These are phyloP conservation scores for Aphaenogaster ashmeadi DNA, from an alignment of 1,140 invertebrate species.

Conservation along the genomic window DNA sequence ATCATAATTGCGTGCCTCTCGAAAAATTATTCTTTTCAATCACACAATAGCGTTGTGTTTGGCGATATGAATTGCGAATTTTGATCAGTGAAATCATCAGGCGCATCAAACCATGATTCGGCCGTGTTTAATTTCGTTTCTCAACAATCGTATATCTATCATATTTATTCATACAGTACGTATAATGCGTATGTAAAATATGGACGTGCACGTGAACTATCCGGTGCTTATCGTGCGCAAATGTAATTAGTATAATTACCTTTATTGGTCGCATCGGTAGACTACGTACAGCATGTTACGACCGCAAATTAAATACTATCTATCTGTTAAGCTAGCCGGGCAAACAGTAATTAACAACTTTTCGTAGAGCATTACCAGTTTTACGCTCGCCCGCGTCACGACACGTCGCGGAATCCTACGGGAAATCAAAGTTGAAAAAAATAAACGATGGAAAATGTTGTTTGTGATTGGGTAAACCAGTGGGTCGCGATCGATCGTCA, in stretches of 20 bases:
- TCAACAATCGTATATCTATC: conserved; percentile 25
- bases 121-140: conserved; percentile 13
- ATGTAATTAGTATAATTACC: conserved; percentile 78
- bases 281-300: conserved; percentile 65
- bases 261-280: conserved; percentile 74
- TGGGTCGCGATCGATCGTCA: not conserved
- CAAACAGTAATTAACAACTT: conserved; percentile 62
- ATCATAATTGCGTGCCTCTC: not conserved
- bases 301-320: conserved; percentile 75
- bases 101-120: not conserved
- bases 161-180: not conserved
- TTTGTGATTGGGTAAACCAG: not conserved
- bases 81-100: conserved; percentile 8
- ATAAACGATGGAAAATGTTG: conserved; percentile 12
- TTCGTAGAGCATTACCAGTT: conserved; percentile 38
- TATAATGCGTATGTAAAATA: conserved; percentile 39
- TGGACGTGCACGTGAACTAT: conserved; percentile 18
- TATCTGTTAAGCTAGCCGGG: conserved; percentile 37
- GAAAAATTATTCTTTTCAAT: not conserved
- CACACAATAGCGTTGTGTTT: not conserved
- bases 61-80: conserved; percentile 6
- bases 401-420: conserved; percentile 14
- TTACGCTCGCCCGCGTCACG: not conserved
- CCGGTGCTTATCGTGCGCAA: conserved; percentile 67
- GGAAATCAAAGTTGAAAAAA: conserved; percentile 52